phyloP scores from a whole-genome alignment of 2,888 invertebrate species.

The Drosophila prolongata region DNA sequence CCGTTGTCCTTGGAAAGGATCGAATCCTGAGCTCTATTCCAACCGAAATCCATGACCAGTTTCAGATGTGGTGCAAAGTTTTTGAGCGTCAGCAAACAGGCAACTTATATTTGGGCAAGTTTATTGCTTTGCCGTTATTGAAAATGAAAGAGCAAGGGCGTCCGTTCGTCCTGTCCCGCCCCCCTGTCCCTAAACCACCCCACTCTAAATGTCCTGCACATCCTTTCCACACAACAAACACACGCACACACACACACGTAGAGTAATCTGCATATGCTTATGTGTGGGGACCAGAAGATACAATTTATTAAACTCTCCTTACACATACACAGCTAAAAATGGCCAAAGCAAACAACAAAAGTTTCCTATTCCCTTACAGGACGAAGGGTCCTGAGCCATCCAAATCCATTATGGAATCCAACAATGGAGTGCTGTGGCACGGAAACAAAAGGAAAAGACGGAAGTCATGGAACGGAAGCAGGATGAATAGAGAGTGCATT shows the following conservation, averaged over 20 bases:
- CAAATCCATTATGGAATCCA: neutral
- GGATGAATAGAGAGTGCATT: slow-evolving; percentile 6
- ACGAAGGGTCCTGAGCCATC: neutral
- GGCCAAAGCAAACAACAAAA: slow-evolving; percentile 37
- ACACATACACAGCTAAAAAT: slow-evolving; percentile 31
- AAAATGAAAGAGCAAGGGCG: slow-evolving; percentile 44
- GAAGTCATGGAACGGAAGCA: slow-evolving; percentile 6
- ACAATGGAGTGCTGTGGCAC: slow-evolving; percentile 5
- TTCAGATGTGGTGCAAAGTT: slow-evolving; percentile 35
- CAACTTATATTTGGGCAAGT: slow-evolving; percentile 44
- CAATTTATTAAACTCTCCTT: slow-evolving; percentile 63
- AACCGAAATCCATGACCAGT: neutral
- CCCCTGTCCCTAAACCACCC: neutral
- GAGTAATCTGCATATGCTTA: slow-evolving; percentile 55
- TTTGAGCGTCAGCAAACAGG: slow-evolving; percentile 19
- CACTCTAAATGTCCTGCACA: neutral
- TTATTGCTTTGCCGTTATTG: slow-evolving; percentile 64
- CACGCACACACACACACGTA: neutral
- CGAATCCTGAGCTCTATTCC: neutral
- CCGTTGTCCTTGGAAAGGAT: neutral
- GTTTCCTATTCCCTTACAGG: slow-evolving; percentile 21
- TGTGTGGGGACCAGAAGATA: slow-evolving; percentile 49
- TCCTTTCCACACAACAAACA: slow-evolving; percentile 1
- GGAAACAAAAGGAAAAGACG: neutral
- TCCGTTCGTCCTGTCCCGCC: neutral